These are phyloP conservation scores for Harlomillsia oculata DNA, from an alignment of 1,140 invertebrate genomes.

Conservation along the genomic window DNA sequence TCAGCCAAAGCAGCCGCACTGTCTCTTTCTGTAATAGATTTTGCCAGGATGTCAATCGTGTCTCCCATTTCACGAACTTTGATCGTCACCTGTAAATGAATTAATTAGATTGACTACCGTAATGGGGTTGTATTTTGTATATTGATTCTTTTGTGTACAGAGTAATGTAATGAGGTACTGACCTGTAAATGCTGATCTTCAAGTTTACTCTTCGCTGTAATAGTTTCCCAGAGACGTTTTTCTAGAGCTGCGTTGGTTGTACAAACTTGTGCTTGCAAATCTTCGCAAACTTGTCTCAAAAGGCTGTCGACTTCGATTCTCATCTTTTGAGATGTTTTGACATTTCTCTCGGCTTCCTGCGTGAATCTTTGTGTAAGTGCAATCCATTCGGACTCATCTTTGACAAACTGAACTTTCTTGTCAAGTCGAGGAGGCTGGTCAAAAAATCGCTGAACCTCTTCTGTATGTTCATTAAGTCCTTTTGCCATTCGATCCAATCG, in stretches of 20 bases:
- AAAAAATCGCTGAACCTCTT: slow-evolving; percentile 12
- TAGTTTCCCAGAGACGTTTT: slow-evolving; percentile 63
- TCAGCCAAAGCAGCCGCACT: slow-evolving; percentile 2
- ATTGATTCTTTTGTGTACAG: too few relatives aligned
- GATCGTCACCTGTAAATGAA: slow-evolving; percentile 1
- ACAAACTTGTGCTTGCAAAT: slow-evolving; percentile 56
- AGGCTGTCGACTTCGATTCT: slow-evolving; percentile 65
- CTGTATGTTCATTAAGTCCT: slow-evolving; percentile 47
- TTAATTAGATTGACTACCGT: too few relatives aligned
- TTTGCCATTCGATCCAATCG: slow-evolving; percentile 61
- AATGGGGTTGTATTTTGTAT: too few relatives aligned
- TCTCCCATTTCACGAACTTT: slow-evolving; percentile 19
- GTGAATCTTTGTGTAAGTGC: slow-evolving; percentile 65
- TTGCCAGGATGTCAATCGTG: slow-evolving; percentile 7
- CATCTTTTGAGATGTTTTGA: slow-evolving; percentile 60
- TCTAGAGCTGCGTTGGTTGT: slow-evolving; percentile 62
- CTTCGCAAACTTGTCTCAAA: slow-evolving; percentile 58
- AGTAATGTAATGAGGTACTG: background rate
- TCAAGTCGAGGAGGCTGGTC: slow-evolving; percentile 50
- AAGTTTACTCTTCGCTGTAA: slow-evolving; percentile 65
- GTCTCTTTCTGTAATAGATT: slow-evolving; percentile 11
- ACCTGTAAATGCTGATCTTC: slow-evolving; percentile 71
- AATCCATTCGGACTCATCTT: slow-evolving; percentile 65
- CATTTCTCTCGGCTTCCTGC: slow-evolving; percentile 58
- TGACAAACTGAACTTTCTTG: background rate